A percentile compares a stretch with the other conserved stretches of the same genome.
phyloP scores from a whole-genome alignment of 2,888 invertebrate genomes.

The Megalurothrips usitatus region DNA sequence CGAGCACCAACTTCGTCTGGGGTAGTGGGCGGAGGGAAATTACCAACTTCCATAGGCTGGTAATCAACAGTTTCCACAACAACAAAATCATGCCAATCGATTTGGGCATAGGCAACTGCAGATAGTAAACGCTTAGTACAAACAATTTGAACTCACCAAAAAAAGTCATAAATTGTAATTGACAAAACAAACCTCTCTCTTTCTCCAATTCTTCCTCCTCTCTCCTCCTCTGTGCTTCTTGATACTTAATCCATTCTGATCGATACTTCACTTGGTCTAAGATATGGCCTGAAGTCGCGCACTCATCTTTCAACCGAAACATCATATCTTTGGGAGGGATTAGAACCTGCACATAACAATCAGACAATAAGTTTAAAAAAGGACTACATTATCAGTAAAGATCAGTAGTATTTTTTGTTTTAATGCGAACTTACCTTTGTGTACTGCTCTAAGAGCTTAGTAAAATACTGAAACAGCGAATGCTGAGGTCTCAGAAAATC shows the following conservation, averaged over 20 bases:
- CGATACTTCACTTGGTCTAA: slow-evolving; percentile 89
- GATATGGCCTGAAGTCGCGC: slow-evolving; percentile 59
- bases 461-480: slow-evolving; percentile 97
- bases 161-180: slow-evolving; percentile 20
- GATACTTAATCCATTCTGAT: slow-evolving; percentile 94
- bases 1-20: slow-evolving; percentile 95
- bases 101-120: slow-evolving; percentile 85
- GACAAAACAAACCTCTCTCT: slow-evolving; percentile 65
- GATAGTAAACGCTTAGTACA: not conserved
- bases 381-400: slow-evolving; percentile 1
- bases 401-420: too few species aligned
- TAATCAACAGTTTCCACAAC: slow-evolving; percentile 99
- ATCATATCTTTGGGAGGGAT: slow-evolving; percentile 92
- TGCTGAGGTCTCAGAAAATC: slow-evolving; percentile 98
- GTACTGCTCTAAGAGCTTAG: slow-evolving; percentile 95
- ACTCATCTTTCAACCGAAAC: slow-evolving; percentile 71
- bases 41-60: slow-evolving; percentile 84
- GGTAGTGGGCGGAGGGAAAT: slow-evolving; percentile 95
- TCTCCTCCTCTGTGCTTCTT: slow-evolving; percentile 84
- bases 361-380: not conserved
- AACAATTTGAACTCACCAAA: slow-evolving; percentile 28
- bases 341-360: slow-evolving; percentile 56
- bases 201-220: slow-evolving; percentile 94
- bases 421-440: slow-evolving; percentile 65
- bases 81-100: slow-evolving; percentile 99